Percentiles rank a stretch among this genome's conserved stretches.
Evolutionary conservation across 2,113 vertebrate species (phyloP).

Genomic region (Scomber colias): DNA sequence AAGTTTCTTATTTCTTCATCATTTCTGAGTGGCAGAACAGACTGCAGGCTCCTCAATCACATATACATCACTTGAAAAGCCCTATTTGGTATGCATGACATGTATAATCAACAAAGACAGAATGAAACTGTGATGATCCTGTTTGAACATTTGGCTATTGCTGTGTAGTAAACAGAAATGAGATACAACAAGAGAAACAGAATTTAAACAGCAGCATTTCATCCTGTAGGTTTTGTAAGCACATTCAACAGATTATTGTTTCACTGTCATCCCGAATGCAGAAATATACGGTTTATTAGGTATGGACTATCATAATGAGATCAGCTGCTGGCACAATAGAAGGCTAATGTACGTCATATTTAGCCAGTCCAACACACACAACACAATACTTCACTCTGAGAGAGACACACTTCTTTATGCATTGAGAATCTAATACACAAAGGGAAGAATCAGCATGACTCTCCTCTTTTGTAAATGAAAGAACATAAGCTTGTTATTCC

Average conservation of each 20-base stretch:
- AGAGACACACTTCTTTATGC: neutral
- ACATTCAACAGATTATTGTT: neutral
- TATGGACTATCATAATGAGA: neutral
- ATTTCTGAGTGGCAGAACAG: neutral
- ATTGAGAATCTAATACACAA: neutral
- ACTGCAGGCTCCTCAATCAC: neutral
- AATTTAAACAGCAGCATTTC: neutral
- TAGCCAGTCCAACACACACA: slow-evolving; percentile 3
- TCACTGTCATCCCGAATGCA: neutral
- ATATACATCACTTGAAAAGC: neutral
- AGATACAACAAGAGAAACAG: neutral
- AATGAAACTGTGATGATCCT: slow-evolving; percentile 35
- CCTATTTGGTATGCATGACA: slow-evolving; percentile 16
- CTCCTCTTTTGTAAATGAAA: slow-evolving; percentile 26
- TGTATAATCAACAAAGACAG: slow-evolving; percentile 11
- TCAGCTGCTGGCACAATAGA: neutral
- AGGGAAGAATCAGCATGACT: neutral
- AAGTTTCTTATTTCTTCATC: neutral
- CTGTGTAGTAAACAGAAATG: slow-evolving; percentile 12
- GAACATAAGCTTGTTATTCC: slow-evolving; percentile 19
- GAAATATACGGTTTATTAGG: neutral
- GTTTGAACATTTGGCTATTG: neutral
- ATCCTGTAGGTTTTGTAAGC: neutral
- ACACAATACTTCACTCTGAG: neutral
- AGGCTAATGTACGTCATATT: slow-evolving; percentile 10